phyloP scores from a whole-genome alignment of 1,140 invertebrate species.

The Melanaphis sacchari region DNA sequence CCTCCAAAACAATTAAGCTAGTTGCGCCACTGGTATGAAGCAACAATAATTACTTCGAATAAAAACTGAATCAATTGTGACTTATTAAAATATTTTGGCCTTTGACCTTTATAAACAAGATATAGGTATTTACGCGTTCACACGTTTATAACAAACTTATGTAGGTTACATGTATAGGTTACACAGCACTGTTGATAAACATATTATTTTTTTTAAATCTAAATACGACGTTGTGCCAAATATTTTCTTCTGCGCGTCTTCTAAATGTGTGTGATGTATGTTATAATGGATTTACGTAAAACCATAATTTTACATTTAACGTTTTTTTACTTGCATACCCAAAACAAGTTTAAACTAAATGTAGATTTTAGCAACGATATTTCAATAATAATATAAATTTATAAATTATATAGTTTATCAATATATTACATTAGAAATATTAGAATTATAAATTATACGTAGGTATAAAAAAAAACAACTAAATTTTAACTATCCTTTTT shows the following conservation, averaged over 20 bases:
- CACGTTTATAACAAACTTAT: not conserved
- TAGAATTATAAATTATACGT: no score
- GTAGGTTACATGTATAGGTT: not conserved
- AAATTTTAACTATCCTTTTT: no score
- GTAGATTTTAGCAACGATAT: not conserved
- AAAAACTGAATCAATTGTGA: not conserved
- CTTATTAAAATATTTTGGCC: not conserved
- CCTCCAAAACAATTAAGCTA: no score
- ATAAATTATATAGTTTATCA: not conserved
- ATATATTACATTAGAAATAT: not conserved
- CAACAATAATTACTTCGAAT: not conserved
- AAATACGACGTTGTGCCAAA: slow-evolving; percentile 1
- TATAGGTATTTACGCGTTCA: not conserved
- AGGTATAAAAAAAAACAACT: no score
- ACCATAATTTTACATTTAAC: not conserved
- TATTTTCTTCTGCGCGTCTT: not conserved
- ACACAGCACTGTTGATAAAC: not conserved
- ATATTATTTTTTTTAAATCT: not conserved
- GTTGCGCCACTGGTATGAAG: no score
- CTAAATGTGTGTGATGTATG: not conserved
- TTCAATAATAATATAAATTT: not conserved
- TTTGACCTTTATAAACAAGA: not conserved
- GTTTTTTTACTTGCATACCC: not conserved
- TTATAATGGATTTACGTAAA: not conserved
- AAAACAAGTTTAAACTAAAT: not conserved